These are phyloP conservation scores for Neodiprion fabricii DNA, from an alignment of 1,140 invertebrate species.

Conservation along the genomic window DNA sequence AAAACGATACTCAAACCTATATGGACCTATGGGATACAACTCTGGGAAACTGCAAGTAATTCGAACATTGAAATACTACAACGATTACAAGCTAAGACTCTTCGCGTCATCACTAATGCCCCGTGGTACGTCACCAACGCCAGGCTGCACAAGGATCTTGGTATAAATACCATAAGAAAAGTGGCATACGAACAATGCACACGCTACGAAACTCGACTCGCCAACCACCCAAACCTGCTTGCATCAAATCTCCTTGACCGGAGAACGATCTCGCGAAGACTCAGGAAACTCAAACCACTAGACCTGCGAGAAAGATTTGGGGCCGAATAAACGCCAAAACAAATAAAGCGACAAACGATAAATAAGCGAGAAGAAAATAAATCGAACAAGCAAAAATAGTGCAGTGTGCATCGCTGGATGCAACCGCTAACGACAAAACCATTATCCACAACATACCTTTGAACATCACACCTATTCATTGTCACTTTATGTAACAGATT, in stretches of 20 bases:
- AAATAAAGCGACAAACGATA: too few species aligned
- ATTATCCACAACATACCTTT: too few species aligned
- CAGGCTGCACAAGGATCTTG: slow-evolving; percentile 5
- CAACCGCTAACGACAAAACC: too few species aligned
- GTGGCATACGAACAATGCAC: not conserved
- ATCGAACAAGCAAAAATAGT: too few species aligned
- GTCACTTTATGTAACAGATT: too few species aligned
- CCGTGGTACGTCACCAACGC: slow-evolving; percentile 10
- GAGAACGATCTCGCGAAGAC: not conserved
- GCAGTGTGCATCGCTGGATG: too few species aligned
- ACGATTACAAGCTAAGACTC: not conserved
- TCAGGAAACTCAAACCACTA: slow-evolving; percentile 12
- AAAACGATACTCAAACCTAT: slow-evolving; percentile 36
- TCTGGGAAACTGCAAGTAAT: too few species aligned
- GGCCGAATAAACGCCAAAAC: too few species aligned
- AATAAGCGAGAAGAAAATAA: too few species aligned
- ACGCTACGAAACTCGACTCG: not conserved
- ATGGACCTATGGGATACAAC: slow-evolving; percentile 29
- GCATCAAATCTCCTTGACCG: slow-evolving; percentile 13
- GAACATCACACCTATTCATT: too few species aligned
- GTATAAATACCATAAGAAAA: not conserved
- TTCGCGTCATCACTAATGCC: not conserved
- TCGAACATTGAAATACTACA: too few species aligned
- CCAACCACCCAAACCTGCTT: slow-evolving; percentile 13
- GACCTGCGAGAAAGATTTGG: slow-evolving; percentile 10